Evolutionary conservation across 1,140 invertebrate species (phyloP), one percentile per base, ranked within the genome.

Genomic region (Meloidogyne exigua): DNA sequence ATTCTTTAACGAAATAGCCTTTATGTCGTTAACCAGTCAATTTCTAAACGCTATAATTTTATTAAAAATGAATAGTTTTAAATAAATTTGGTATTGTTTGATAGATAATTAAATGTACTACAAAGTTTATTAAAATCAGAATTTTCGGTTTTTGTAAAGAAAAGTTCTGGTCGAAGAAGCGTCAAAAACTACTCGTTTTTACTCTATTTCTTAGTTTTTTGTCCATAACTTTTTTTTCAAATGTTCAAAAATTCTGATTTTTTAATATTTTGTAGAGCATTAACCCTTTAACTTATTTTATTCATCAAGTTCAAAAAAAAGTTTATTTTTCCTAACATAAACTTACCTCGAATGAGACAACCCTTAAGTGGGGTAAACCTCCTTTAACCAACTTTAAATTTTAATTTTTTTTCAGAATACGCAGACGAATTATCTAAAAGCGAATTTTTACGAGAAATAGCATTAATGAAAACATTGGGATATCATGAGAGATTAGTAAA

Each of bases 391-490:
- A 13, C 5, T n/a, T n/a, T 15, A n/a, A 57, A 70, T 23, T 25
- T 77, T 63, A 82, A 66, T 9, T 79, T 84, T 28, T 57, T n/a
- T 7, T n/a, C 82, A 89, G 89, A 89, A 72, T 86, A 85, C 72
- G 82, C 88, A 10, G 88, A 88, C 28, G 84, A 87, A 3, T 42
- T 81, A 18, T 85, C 87, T 7, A 86, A 84, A 75, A 76, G 82
- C 25, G 89, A 90, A 68, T 90, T 90, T 75, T 75, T 90, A 4
- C 78, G 85, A 70, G 89, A 90, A 84, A 90, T 90, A 62, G 69
- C 81, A 13, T 78, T 90, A 80, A 90, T 90, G 89, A 90, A 90
- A 81, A 84, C 77, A 1, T 80, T 90, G 65, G 89, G 89, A 57
- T 84, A 87, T 76, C 89, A 90, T 80, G 82, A 79, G 39, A 83